phyloP scores from a whole-genome alignment of 2,888 invertebrate species.

The Lepidonotus clava region DNA sequence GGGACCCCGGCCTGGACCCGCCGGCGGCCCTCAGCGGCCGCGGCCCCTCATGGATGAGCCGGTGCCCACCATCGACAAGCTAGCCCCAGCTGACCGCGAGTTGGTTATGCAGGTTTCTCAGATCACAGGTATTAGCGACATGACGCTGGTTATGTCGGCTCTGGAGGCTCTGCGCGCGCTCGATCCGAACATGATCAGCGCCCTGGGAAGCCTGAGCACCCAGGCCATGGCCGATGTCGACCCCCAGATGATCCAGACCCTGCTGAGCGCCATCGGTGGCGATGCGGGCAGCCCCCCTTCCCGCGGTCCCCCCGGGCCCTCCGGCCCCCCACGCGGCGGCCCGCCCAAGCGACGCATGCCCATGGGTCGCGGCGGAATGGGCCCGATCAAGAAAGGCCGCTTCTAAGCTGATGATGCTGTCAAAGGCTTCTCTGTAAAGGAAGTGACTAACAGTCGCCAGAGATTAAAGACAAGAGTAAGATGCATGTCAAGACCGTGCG shows the following conservation, averaged over 20 bases:
- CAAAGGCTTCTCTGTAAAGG: neutral
- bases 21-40: neutral
- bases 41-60: constrained; percentile 33
- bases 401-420: neutral
- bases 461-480: too few species aligned
- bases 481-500: too few species aligned
- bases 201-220: constrained; percentile 31
- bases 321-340: neutral
- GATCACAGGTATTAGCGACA: constrained; percentile 22
- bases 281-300: neutral
- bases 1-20: constrained; percentile 16
- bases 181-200: constrained; percentile 26
- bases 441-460: too few species aligned
- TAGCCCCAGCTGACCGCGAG: constrained; percentile 36
- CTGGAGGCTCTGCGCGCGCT: constrained; percentile 30
- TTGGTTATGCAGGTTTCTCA: constrained; percentile 40
- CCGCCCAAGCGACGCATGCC: constrained; percentile 41
- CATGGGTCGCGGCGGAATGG: neutral
- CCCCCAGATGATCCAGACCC: constrained; percentile 30
- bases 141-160: constrained; percentile 40
- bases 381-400: constrained; percentile 26
- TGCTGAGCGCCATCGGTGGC: constrained; percentile 31
- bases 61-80: constrained; percentile 27
- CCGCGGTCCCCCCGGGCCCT: neutral
- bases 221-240: constrained; percentile 41